A percentile compares a stretch with the other conserved stretches of the same genome.
Evolutionary conservation across 2,797 vertebrate species (phyloP).

Genomic region (Manis pentadactyla): DNA sequence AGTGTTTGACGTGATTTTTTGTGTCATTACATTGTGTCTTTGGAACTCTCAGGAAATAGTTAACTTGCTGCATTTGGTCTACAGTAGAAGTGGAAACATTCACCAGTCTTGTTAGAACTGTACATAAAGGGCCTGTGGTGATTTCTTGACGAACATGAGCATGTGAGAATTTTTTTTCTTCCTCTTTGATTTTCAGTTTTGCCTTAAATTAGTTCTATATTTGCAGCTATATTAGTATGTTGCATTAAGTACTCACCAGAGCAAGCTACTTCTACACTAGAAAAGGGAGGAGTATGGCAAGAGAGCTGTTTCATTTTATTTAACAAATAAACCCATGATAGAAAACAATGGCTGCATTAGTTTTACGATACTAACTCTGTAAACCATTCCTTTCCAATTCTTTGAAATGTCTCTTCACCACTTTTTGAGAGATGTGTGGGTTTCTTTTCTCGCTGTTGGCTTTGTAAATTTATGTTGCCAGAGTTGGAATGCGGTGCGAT

Average conservation of each 20-base stretch:
- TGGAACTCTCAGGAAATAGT: neutral
- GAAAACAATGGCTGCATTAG: neutral
- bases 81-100: neutral
- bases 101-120: neutral
- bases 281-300: neutral
- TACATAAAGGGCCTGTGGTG: neutral
- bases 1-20: neutral
- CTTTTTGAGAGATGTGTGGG: neutral
- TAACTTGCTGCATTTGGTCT: neutral
- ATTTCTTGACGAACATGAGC: neutral
- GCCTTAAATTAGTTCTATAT: constrained; percentile 28
- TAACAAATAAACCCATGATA: neutral
- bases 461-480: neutral
- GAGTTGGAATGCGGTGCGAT: neutral
- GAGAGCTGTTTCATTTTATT: neutral
- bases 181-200: constrained; percentile 18
- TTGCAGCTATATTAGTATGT: neutral
- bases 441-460: neutral
- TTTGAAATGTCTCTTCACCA: neutral
- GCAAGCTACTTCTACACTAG: neutral
- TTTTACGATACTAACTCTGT: neutral
- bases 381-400: neutral
- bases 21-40: neutral
- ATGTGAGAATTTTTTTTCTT: constrained; percentile 4
- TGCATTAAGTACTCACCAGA: neutral